Base-by-base conservation (phyloP, 1,140 invertebrate genomes). In the Protaetia brevitarsis region DNA sequence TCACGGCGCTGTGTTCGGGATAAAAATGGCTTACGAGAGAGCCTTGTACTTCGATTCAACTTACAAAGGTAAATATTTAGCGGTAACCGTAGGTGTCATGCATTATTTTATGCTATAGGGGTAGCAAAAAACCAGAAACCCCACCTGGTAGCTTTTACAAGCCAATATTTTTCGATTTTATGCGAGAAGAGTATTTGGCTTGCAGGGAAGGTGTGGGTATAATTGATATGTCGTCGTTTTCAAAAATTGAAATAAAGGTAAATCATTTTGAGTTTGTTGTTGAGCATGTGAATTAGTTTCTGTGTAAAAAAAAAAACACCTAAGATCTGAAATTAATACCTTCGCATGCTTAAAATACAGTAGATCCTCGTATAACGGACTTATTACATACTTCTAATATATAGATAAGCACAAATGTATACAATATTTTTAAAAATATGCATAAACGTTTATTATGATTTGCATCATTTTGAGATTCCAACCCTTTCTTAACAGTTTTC, bases 1-100 rank as follows among this genome's bases (percentile, higher is more conserved):
- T 61, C 82, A 83, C 45, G 91, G 91, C 1, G 92, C 90, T 11
- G 84, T 91, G 31, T 94, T 93, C 82, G 89, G 89, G 23, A 89
- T 92, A 66, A 89, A 89, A 73, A 93, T 93, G 88, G 92, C 90
- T n/a, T 94, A 92, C 73, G 92, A 94, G 77, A 79, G 91, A 71
- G 88, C 91, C 11, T 75, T 85, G 11, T 86, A 86, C 73, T 86
- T 86, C 69, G 82, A 85, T 73, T 79, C 82, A 8, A 82, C 82
- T 57, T 82, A 82, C 61, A 78, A 75, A 79, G 75, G 82, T 75
- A 73, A 13, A n/a, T n/a, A n/a, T n/a, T n/a, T n/a, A n/a, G n/a
- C n/a, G n/a, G n/a, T n/a, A n/a, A n/a, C 64, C 29, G 30, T 58
- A 36, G 8, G 28, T 3, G 63, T 16, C 11, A 29, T 56, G 63